Conservation (phyloP, 2,888 invertebrate genomes). For the Adela reaumurella region DNA sequence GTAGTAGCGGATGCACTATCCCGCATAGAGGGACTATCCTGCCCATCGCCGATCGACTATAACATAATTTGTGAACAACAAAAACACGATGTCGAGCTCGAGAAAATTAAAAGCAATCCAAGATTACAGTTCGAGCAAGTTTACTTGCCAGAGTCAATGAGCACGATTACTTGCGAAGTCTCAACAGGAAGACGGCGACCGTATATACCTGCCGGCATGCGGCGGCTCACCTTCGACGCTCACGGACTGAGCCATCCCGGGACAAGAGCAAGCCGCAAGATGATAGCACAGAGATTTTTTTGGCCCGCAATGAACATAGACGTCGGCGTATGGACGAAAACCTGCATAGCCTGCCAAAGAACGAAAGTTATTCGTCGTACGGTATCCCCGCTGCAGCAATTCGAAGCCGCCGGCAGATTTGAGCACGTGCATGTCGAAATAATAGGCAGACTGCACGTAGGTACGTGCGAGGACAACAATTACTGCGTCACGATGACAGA, state of each 20-base stretch:
- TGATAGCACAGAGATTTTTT: too few relatives aligned
- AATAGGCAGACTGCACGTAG: slow-evolving; percentile 5
- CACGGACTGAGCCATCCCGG: too few relatives aligned
- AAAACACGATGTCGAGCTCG: not conserved
- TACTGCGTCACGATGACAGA: slow-evolving; percentile 16
- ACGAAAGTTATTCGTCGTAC: not conserved
- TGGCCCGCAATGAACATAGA: too few relatives aligned
- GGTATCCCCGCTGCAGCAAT: not conserved
- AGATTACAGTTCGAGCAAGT: not conserved
- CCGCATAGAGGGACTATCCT: not conserved
- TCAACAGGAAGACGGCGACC: not conserved
- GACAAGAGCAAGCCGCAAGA: too few relatives aligned
- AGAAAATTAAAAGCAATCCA: not conserved
- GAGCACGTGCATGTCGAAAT: slow-evolving; percentile 6
- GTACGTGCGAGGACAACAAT: slow-evolving; percentile 11
- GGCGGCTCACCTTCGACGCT: too few relatives aligned
- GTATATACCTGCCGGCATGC: not conserved
- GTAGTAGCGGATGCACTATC: slow-evolving; percentile 4
- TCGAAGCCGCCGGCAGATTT: not conserved
- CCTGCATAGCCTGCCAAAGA: not conserved
- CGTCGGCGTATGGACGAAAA: not conserved
- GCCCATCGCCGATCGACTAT: not conserved
- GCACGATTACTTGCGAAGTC: not conserved
- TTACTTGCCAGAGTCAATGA: not conserved
- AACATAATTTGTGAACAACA: slow-evolving; percentile 1